These are phyloP conservation scores for Neofelis nebulosa DNA, from an alignment of 2,113 vertebrate species.

Conservation along the genomic window DNA sequence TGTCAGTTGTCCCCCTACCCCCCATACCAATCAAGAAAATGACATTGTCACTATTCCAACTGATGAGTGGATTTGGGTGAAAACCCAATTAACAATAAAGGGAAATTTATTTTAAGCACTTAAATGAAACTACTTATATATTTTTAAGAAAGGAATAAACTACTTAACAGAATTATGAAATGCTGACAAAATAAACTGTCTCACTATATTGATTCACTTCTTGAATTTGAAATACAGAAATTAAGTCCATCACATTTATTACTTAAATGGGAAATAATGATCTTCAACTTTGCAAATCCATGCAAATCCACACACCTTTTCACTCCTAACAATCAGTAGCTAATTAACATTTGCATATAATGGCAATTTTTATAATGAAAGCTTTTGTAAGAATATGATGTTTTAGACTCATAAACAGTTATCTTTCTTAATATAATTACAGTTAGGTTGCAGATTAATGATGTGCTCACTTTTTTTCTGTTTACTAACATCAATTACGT, in stretches of 20 bases:
- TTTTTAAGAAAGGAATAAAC: not conserved
- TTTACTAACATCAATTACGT: not conserved
- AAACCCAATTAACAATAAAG: not conserved
- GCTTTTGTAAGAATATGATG: not conserved
- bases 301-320: not conserved
- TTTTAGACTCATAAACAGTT: not conserved
- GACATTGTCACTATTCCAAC: not conserved
- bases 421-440: not conserved
- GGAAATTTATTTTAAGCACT: not conserved
- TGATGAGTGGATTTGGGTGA: not conserved
- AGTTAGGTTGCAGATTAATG: not conserved
- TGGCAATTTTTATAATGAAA: not conserved
- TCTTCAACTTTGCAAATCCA: not conserved
- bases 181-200: not conserved
- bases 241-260: not conserved
- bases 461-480: not conserved
- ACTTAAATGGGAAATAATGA: not conserved
- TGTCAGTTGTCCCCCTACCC: not conserved
- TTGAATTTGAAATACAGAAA: conserved; percentile 1
- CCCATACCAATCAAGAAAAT: not conserved
- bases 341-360: not conserved
- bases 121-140: not conserved
- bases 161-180: not conserved
- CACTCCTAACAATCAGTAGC: not conserved
- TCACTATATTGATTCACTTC: not conserved